A percentile compares a stretch with the other conserved stretches of the same genome.
phyloP scores from a whole-genome alignment of 2,888 invertebrate genomes.

The Pandemis heparana region DNA sequence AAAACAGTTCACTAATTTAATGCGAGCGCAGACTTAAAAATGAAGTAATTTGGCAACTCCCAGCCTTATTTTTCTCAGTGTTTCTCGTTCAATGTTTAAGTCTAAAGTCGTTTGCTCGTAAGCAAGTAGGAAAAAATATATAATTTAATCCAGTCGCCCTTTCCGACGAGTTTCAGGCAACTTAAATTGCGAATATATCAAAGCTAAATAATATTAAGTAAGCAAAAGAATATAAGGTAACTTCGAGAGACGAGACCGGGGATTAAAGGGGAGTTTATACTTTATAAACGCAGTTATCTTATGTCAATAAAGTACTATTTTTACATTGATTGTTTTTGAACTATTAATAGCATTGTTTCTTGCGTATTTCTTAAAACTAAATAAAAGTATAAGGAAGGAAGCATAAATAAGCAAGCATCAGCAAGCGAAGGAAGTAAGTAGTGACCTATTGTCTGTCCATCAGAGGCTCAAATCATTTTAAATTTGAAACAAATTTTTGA shows the following conservation, averaged over 20 bases:
- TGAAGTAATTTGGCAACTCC: constrained; percentile 34
- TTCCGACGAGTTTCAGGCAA: constrained; percentile 77
- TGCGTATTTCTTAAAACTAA: too few species aligned
- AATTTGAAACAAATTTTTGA: not conserved
- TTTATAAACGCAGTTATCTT: not conserved
- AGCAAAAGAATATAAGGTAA: constrained; percentile 76
- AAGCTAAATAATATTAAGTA: constrained; percentile 82
- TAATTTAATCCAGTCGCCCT: constrained; percentile 77
- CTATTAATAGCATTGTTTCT: too few species aligned
- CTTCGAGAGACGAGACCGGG: constrained; percentile 62
- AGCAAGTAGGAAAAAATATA: constrained; percentile 68
- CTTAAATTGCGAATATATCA: constrained; percentile 84
- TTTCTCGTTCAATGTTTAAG: constrained; percentile 56
- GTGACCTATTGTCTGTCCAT: not conserved
- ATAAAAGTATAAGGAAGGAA: too few species aligned
- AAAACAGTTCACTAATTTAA: constrained; percentile 13
- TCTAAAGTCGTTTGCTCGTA: constrained; percentile 66
- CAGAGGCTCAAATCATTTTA: not conserved
- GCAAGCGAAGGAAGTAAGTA: not conserved
- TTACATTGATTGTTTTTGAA: not conserved
- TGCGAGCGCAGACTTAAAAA: constrained; percentile 22
- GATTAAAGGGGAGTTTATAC: constrained; percentile 54
- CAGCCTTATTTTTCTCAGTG: constrained; percentile 34
- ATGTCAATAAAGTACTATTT: not conserved
- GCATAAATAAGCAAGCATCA: too few species aligned